Percentiles rank a stretch among this genome's conserved stretches.
These are phyloP conservation scores for Lepus timidus DNA, from an alignment of 2,113 vertebrate genomes.

Conservation along the genomic window DNA sequence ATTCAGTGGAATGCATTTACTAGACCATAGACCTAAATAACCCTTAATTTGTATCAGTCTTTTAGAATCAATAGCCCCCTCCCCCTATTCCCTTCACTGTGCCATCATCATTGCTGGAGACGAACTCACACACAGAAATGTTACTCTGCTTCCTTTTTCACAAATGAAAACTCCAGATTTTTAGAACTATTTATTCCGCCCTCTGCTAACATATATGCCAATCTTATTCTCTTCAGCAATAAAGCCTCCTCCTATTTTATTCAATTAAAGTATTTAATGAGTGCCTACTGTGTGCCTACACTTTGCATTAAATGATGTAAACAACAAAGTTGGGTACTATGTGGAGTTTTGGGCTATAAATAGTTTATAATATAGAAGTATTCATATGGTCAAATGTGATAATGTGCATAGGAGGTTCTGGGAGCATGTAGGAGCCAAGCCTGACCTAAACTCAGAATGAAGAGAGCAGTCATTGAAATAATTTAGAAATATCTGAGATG, in stretches of 20 bases:
- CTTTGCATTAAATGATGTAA: neutral
- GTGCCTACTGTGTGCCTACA: no score
- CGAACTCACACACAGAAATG: neutral
- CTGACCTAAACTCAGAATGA: neutral
- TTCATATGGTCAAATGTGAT: neutral
- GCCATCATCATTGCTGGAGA: neutral
- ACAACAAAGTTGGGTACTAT: rapidly evolving
- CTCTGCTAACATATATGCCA: neutral
- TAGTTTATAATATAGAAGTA: neutral
- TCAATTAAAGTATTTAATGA: neutral
- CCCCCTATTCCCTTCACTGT: rapidly evolving
- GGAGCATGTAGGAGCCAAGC: neutral
- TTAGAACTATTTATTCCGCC: neutral
- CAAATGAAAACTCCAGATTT: neutral
- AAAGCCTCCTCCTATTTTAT: neutral
- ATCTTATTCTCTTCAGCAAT: neutral
- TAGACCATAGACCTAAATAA: neutral
- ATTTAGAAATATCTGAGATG: neutral
- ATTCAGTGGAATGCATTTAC: neutral
- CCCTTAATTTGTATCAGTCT: neutral
- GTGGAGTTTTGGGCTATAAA: neutral
- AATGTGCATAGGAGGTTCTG: neutral
- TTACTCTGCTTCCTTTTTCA: neutral
- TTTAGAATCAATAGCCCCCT: neutral
- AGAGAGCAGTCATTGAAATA: neutral